phyloP scores from a whole-genome alignment of 2,113 vertebrate species.

The Stigmatopora nigra region DNA sequence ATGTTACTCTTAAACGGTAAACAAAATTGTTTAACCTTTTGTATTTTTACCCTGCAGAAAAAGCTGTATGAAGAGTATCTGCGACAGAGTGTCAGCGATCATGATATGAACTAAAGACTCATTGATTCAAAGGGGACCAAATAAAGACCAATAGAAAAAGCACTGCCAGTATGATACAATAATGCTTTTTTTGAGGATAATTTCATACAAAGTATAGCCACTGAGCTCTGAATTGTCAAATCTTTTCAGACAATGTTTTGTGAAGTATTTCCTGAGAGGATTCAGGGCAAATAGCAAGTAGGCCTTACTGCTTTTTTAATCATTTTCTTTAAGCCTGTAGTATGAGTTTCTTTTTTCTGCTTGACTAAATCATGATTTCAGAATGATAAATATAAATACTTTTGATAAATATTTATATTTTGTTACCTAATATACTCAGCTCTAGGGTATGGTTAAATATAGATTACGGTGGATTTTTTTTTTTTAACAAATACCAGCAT shows the following conservation, averaged over 20 bases:
- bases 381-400: slow-evolving; percentile 15
- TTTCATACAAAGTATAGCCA: not conserved
- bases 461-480: too few relatives aligned
- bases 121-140: not conserved
- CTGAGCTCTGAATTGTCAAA: slow-evolving; percentile 16
- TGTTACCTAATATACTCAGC: slow-evolving; percentile 22
- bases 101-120: slow-evolving; percentile 63
- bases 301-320: slow-evolving; percentile 22
- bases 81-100: slow-evolving; percentile 75
- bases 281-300: not conserved
- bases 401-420: slow-evolving; percentile 45
- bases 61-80: slow-evolving; percentile 78
- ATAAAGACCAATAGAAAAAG: not conserved
- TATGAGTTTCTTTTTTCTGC: slow-evolving; percentile 26
- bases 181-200: slow-evolving; percentile 3
- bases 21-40: not conserved
- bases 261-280: slow-evolving; percentile 13
- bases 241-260: slow-evolving; percentile 16
- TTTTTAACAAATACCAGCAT: slow-evolving; percentile 35
- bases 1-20: not conserved
- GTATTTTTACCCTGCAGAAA: slow-evolving; percentile 53
- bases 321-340: slow-evolving; percentile 19
- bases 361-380: slow-evolving; percentile 8
- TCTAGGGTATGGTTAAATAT: slow-evolving; percentile 18
- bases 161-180: not conserved